phyloP scores from a whole-genome alignment of 2,888 invertebrate genomes.

The Xanthia togata region DNA sequence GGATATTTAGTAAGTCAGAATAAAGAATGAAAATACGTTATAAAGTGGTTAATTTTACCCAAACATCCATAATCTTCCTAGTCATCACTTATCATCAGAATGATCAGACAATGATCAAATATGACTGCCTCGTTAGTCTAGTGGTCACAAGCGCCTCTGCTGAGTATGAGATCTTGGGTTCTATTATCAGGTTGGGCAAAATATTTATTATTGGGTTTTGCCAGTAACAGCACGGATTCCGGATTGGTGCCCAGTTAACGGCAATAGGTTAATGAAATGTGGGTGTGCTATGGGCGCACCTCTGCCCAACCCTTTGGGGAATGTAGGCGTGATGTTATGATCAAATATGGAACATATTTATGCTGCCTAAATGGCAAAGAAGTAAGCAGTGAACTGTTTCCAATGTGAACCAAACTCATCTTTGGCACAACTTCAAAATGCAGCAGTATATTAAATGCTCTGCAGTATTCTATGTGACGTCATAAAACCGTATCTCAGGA shows the following conservation, averaged over 20 bases:
- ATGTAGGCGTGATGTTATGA: not conserved
- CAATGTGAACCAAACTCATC: not conserved
- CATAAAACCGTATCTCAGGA: conserved; percentile 18
- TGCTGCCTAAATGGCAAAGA: not conserved
- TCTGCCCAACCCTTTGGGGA: too few species aligned
- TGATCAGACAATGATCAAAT: not conserved
- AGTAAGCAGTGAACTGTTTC: not conserved
- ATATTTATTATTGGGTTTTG: too few species aligned
- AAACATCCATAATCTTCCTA: not conserved
- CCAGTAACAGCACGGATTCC: too few species aligned
- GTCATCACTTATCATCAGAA: not conserved
- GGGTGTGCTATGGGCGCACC: too few species aligned
- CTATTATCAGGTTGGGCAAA: too few species aligned
- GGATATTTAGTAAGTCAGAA: not conserved
- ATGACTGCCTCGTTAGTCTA: too few species aligned
- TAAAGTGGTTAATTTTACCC: too few species aligned
- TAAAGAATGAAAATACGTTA: not conserved
- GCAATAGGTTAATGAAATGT: too few species aligned
- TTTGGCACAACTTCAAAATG: conserved; percentile 27
- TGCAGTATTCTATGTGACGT: conserved; percentile 28
- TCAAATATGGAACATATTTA: not conserved
- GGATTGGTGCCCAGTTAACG: too few species aligned
- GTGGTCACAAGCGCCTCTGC: too few species aligned
- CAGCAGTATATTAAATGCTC: conserved; percentile 1
- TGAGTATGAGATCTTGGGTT: too few species aligned